A percentile compares a stretch with the other conserved stretches of the same genome.
These are phyloP conservation scores for Metalampra italica DNA, from an alignment of 2,888 invertebrate genomes.

Conservation along the genomic window DNA sequence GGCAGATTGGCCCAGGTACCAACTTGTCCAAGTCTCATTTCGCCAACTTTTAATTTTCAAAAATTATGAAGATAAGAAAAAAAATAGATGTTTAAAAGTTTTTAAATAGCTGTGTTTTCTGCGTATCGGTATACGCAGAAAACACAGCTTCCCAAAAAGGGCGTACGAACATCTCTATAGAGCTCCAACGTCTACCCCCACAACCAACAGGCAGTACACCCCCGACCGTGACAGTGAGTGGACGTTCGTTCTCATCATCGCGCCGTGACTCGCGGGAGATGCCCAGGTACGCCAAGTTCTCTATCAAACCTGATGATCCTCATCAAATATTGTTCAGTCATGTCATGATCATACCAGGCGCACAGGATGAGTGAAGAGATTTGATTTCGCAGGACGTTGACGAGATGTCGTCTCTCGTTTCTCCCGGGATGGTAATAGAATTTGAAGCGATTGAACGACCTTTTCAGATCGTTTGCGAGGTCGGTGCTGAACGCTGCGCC, in stretches of 20 bases:
- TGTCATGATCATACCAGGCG: conserved; percentile 5
- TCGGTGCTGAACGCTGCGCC: background rate
- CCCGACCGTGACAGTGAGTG: conserved; percentile 5
- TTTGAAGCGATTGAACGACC: conserved; percentile 4
- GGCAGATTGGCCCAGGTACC: too few species aligned
- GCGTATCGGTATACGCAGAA: too few species aligned
- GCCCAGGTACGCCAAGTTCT: conserved; percentile 9
- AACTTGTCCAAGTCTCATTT: too few species aligned
- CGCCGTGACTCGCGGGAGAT: conserved; percentile 7
- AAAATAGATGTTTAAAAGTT: too few species aligned
- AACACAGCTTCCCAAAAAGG: too few species aligned
- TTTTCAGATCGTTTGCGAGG: background rate
- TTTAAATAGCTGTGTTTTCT: too few species aligned
- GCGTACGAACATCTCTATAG: conserved; percentile 34
- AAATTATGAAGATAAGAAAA: too few species aligned
- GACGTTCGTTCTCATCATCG: conserved; percentile 3
- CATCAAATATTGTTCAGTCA: background rate
- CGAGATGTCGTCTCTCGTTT: background rate
- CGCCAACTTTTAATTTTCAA: too few species aligned
- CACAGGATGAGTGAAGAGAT: background rate
- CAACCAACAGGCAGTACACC: conserved; percentile 33
- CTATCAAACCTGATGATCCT: background rate
- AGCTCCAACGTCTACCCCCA: conserved; percentile 33
- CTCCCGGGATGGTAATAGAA: conserved; percentile 4
- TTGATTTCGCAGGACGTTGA: conserved; percentile 3